Base-by-base conservation (phyloP, 1,140 invertebrate species). In the Cotesia chilonis region DNA sequence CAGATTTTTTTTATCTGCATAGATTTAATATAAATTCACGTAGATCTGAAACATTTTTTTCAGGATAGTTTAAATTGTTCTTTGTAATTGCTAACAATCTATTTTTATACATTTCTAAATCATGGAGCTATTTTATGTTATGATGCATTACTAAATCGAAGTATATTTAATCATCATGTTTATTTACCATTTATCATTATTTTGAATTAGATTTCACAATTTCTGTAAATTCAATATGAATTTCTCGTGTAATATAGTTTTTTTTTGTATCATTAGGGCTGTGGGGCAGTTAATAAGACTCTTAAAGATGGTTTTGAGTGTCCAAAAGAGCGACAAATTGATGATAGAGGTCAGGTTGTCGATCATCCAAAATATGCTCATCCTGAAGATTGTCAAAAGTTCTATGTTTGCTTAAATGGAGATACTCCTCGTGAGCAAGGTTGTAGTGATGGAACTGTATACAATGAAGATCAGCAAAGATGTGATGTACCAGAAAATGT, bases 401-500 rank as follows among this genome's bases (percentile, higher is more conserved):
- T 95, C 89, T 95, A 96, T 82, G 94, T 96, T 5, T 97, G 95
- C 84, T 87, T 96, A 72, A 96, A 94, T 83, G 94, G 94, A 5
- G 89, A 93, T 17, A 94, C 94, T 70, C 94, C 95, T 2, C 90
- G 95, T 74, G 93, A 96, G 84, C 90, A 95, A 68, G 94, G 94
- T 20, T 96, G 95, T 85, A 91, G 91, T 79, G 89, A 92, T 35
- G 95, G 95, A 51, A 93, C 94, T 76, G 95, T 95, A 12, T 96
- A 95, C 88, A 96, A 95, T 81, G 93, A 95, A 72, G 91, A 92
- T 66, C 89, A 89, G 4, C 92, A 94, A 82, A 92, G 90, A 79
- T 96, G 95, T 82, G 94, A 95, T 78, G 90, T 91, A 3, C 94
- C 95, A 36, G 94, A 96, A 83, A 95, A 96, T 80, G 95, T 96